phyloP scores from a whole-genome alignment of 2,888 invertebrate species.

The Sphecodes monilicornis region DNA sequence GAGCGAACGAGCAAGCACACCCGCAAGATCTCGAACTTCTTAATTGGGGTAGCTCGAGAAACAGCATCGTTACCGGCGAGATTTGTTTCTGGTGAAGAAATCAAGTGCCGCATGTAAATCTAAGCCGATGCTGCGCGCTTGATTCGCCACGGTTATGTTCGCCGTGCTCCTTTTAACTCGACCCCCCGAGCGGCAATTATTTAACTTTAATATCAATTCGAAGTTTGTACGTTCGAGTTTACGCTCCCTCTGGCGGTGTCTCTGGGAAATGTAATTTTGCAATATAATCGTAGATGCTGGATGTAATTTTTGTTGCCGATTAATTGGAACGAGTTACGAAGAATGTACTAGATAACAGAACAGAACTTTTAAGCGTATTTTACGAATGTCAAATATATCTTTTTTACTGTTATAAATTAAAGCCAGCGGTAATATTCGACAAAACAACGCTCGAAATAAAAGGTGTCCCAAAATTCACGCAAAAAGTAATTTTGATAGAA shows the following conservation, averaged over 20 bases:
- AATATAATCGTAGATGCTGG: not conserved
- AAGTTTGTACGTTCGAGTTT: not conserved
- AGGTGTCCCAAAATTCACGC: no score
- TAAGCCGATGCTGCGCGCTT: not conserved
- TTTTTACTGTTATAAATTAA: no score
- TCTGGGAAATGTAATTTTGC: not conserved
- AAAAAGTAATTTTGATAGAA: no score
- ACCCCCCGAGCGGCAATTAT: not conserved
- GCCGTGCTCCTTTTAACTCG: not conserved
- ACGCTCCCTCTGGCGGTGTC: not conserved
- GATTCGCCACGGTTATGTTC: not conserved
- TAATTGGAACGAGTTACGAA: not conserved
- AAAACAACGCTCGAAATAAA: no score
- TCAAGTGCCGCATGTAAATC: not conserved
- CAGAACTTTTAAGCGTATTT: no score
- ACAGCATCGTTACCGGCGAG: not conserved
- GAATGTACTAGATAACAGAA: no score
- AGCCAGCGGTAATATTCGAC: no score
- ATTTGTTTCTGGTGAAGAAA: constrained; percentile 1
- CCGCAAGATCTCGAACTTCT: constrained; percentile 6
- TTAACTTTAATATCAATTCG: not conserved
- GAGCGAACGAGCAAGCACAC: not conserved
- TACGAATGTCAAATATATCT: no score
- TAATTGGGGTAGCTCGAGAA: not conserved
- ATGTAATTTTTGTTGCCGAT: not conserved